A percentile compares a stretch with the other conserved stretches of the same genome.
phyloP scores from a whole-genome alignment of 2,888 invertebrate genomes.

The Ametastegia equiseti region DNA sequence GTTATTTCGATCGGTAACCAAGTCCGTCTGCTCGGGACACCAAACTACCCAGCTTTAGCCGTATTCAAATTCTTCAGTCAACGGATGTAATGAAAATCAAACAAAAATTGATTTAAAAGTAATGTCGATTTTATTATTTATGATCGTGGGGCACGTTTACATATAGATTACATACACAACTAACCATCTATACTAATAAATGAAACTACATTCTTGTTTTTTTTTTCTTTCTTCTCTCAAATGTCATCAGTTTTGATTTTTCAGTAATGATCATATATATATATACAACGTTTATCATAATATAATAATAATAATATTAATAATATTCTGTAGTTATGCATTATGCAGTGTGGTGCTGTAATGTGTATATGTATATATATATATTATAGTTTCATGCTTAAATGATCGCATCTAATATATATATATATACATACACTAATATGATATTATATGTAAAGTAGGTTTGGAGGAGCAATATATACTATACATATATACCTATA shows the following conservation, averaged over 20 bases:
- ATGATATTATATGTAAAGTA: no score
- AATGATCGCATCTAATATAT: constrained; percentile 1
- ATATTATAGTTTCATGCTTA: constrained; percentile 22
- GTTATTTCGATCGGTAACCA: no score
- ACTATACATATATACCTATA: neutral
- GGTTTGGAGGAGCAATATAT: no score
- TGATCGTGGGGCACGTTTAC: constrained; percentile 71
- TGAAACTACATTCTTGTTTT: constrained; percentile 63
- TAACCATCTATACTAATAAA: constrained; percentile 64
- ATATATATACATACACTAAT: neutral
- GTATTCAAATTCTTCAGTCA: no score
- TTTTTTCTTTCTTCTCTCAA: no score
- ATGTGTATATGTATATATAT: neutral
- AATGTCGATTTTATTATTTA: constrained; percentile 71
- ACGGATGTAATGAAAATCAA: neutral
- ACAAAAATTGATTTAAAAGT: constrained; percentile 61
- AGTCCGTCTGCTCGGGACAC: no score
- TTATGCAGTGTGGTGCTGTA: constrained; percentile 28
- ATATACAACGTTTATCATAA: constrained; percentile 70
- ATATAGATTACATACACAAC: constrained; percentile 73
- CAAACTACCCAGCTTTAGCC: no score
- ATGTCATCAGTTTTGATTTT: constrained; percentile 64
- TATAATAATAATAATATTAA: constrained; percentile 55
- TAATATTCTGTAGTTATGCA: constrained; percentile 25
- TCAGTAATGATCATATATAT: constrained; percentile 64